phyloP scores from a whole-genome alignment of 2,888 invertebrate species.

The Phortica magna region DNA sequence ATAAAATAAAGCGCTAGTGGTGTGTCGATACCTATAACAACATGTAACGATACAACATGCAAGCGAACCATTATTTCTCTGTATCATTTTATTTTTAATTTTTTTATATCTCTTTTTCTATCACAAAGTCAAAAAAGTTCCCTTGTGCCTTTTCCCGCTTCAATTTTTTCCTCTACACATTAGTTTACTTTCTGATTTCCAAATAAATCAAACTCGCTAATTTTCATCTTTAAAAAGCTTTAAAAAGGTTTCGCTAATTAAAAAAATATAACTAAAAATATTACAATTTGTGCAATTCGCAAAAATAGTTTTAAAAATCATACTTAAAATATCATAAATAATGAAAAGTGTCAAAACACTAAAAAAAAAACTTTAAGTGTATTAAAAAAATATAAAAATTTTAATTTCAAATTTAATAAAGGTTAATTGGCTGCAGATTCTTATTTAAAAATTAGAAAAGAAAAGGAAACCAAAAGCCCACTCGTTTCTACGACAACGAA shows the following conservation, averaged over 20 bases:
- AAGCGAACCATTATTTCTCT: neutral
- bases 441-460: constrained; percentile 16
- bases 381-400: constrained; percentile 21
- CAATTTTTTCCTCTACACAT: constrained; percentile 10
- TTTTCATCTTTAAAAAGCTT: constrained; percentile 59
- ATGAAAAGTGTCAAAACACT: constrained; percentile 12
- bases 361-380: constrained; percentile 42
- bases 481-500: neutral
- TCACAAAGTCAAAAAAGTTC: constrained; percentile 44
- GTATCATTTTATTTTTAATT: neutral
- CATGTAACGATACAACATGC: too few relatives aligned
- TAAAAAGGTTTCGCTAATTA: constrained; percentile 74
- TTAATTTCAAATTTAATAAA: constrained; percentile 46
- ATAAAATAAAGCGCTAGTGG: neutral
- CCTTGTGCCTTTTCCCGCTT: constrained; percentile 68
- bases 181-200: constrained; percentile 20
- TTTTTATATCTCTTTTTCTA: neutral
- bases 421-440: constrained; percentile 37
- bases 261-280: constrained; percentile 49
- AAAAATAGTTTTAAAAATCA: constrained; percentile 18
- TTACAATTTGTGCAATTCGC: constrained; percentile 39
- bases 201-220: constrained; percentile 17
- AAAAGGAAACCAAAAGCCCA: constrained; percentile 14
- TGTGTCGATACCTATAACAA: neutral
- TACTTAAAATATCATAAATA: constrained; percentile 15